A percentile compares a stretch with the other conserved stretches of the same genome.
Conservation (phyloP, 2,797 vertebrate species). For the Acropternis orthonyx region DNA sequence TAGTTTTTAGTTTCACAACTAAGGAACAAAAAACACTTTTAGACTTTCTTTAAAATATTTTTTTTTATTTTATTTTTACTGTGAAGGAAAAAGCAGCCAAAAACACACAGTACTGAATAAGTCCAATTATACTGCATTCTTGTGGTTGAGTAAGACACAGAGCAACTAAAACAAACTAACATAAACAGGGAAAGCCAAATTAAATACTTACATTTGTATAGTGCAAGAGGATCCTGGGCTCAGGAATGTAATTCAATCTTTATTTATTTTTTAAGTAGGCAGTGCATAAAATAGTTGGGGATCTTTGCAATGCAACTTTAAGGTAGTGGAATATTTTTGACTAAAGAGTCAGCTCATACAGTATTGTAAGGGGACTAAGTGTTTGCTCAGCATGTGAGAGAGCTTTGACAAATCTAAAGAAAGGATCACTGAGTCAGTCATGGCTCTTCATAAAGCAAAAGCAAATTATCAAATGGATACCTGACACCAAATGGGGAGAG, state of each 20-base stretch:
- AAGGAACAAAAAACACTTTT: constrained; percentile 62
- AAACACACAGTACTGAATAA: constrained; percentile 57
- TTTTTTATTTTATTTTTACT: not conserved
- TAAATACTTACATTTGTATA: constrained; percentile 66
- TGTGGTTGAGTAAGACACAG: constrained; percentile 59
- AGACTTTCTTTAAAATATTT: constrained; percentile 20
- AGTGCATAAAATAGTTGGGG: constrained; percentile 34
- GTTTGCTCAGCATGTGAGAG: not conserved
- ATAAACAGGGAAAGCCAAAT: constrained; percentile 70
- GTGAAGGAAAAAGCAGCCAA: constrained; percentile 56
- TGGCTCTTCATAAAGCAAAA: constrained; percentile 38
- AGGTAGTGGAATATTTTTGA: not conserved
- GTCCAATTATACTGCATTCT: constrained; percentile 65
- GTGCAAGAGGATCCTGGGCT: constrained; percentile 62
- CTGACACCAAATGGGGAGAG: constrained; percentile 35
- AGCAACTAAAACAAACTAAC: constrained; percentile 66
- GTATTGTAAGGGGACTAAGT: not conserved
- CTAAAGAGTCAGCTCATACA: not conserved
- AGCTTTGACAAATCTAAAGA: constrained; percentile 37
- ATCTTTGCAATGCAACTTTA: not conserved
- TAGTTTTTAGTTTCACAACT: constrained; percentile 64
- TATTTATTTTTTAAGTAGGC: constrained; percentile 58
- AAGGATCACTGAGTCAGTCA: constrained; percentile 6
- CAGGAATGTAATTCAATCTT: constrained; percentile 55
- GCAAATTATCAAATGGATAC: constrained; percentile 50